Evolutionary conservation across 2,888 invertebrate genomes (phyloP).

Genomic region (Nebria salina): DNA sequence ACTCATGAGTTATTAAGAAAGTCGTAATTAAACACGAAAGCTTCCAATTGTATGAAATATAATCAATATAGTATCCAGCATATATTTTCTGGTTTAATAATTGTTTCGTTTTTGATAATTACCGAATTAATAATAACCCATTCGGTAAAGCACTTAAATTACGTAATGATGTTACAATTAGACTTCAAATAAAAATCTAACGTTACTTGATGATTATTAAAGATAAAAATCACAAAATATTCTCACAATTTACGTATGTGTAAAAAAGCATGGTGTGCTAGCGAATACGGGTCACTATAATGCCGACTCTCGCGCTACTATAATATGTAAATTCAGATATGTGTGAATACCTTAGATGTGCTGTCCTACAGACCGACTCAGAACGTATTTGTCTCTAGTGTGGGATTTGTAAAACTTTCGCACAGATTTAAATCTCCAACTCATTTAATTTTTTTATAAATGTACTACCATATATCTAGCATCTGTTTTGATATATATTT

Average conservation of each 20-base stretch:
- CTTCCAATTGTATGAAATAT: too few relatives aligned
- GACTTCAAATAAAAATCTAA: neutral
- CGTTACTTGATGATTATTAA: constrained; percentile 16
- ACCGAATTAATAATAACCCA: too few relatives aligned
- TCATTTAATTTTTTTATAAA: too few relatives aligned
- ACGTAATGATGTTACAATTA: constrained; percentile 8
- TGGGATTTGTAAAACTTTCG: neutral
- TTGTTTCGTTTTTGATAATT: too few relatives aligned
- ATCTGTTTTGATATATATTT: too few relatives aligned
- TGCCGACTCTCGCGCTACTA: neutral
- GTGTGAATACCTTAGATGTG: neutral
- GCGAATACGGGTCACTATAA: constrained; percentile 15
- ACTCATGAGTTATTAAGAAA: neutral
- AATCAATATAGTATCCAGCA: too few relatives aligned
- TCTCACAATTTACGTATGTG: constrained; percentile 10
- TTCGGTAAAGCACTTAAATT: neutral
- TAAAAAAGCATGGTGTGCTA: neutral
- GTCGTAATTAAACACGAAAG: neutral
- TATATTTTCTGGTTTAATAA: too few relatives aligned
- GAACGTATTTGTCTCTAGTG: neutral
- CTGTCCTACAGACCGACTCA: constrained; percentile 10
- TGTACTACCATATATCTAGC: too few relatives aligned
- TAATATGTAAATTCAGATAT: neutral
- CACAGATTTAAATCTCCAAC: neutral
- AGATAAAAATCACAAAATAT: constrained; percentile 11